Conservation (phyloP, 1,140 invertebrate species). For the Sitodiplosis mosellana region DNA sequence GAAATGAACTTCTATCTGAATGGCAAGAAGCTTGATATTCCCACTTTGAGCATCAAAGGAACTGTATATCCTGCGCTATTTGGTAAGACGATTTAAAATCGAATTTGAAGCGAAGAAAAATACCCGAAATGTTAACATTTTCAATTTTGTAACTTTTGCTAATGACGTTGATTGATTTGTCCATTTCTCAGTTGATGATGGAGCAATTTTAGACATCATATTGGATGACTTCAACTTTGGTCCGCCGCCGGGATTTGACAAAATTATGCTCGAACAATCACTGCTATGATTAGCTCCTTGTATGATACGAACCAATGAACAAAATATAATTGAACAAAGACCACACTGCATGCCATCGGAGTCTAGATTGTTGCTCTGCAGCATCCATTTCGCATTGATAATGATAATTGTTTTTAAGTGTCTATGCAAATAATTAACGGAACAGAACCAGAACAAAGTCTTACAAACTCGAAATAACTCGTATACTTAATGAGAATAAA, state of each 20-base stretch:
- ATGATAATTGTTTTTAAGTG: too few species aligned
- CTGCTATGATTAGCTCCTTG: slow-evolving; percentile 47
- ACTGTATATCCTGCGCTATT: slow-evolving; percentile 84
- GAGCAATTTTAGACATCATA: slow-evolving; percentile 88
- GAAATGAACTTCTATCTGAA: slow-evolving; percentile 93
- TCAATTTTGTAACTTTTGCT: slow-evolving; percentile 2
- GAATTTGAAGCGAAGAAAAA: background rate
- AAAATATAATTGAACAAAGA: too few species aligned
- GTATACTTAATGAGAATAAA: too few species aligned
- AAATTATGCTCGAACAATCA: slow-evolving; percentile 94
- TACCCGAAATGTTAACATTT: background rate
- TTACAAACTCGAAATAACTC: too few species aligned
- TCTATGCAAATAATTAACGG: too few species aligned
- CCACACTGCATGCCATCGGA: too few species aligned
- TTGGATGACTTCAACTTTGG: slow-evolving; percentile 73
- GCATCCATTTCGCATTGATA: too few species aligned
- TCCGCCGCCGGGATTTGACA: slow-evolving; percentile 79
- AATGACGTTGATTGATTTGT: slow-evolving; percentile 4
- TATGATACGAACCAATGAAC: background rate
- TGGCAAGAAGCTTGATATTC: slow-evolving; percentile 67
- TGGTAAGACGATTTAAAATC: slow-evolving; percentile 39
- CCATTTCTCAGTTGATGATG: slow-evolving; percentile 69
- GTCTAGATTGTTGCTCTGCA: too few species aligned
- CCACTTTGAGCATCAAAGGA: slow-evolving; percentile 76
- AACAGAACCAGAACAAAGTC: too few species aligned